These are phyloP conservation scores for Lepidonotus clava DNA, from an alignment of 2,888 invertebrate genomes.

Conservation along the genomic window DNA sequence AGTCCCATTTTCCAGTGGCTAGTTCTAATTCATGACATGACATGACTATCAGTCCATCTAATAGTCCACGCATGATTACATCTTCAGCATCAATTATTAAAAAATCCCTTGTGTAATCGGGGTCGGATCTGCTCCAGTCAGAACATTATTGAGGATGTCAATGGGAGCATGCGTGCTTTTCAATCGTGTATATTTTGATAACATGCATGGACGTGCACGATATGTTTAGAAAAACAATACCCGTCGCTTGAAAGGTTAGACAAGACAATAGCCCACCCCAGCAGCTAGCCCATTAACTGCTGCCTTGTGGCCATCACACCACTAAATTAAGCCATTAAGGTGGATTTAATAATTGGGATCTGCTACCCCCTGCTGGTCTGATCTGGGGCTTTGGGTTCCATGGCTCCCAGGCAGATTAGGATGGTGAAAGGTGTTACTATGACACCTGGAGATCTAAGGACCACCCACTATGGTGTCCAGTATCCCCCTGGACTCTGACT, in stretches of 20 bases:
- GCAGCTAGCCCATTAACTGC: background rate
- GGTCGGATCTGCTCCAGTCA: background rate
- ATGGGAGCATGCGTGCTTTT: background rate
- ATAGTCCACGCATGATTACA: background rate
- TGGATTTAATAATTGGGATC: slow-evolving; percentile 1
- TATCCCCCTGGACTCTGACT: background rate
- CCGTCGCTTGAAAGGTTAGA: background rate
- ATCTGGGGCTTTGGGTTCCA: background rate
- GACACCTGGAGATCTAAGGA: background rate
- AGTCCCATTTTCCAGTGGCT: background rate
- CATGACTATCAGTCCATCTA: background rate
- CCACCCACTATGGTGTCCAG: background rate
- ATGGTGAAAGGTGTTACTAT: background rate
- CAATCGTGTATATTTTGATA: background rate
- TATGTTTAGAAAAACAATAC: background rate
- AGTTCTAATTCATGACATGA: background rate
- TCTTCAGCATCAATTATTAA: background rate
- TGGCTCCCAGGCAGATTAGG: background rate
- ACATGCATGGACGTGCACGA: background rate
- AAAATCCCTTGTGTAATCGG: background rate
- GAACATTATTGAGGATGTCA: background rate
- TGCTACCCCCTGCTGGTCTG: background rate
- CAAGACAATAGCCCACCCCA: background rate
- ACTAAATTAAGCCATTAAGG: slow-evolving; percentile 11
- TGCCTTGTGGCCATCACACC: background rate